A percentile compares a stretch with the other conserved stretches of the same genome.
Conservation (phyloP, 2,888 invertebrate species). For the Aleiodes testaceus region DNA sequence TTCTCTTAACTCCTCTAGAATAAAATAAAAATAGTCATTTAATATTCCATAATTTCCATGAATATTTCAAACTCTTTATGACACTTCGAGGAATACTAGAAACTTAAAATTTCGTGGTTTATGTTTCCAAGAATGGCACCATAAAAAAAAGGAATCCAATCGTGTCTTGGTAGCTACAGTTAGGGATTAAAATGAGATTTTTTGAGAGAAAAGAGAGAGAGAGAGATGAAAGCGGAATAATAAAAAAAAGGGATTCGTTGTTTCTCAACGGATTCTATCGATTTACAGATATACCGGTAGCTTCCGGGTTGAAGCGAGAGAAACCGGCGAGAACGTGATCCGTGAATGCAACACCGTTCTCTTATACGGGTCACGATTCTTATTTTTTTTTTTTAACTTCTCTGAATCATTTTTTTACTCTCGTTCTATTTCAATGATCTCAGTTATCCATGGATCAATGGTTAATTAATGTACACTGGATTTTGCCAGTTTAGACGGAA, state of each 20-base stretch:
- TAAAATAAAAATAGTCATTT: no score
- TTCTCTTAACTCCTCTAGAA: no score
- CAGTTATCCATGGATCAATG: not conserved
- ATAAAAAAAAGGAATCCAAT: conserved; percentile 1
- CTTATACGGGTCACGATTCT: conserved; percentile 48
- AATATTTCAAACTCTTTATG: not conserved
- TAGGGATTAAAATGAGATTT: not conserved
- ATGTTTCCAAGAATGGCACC: conserved; percentile 1
- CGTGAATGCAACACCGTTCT: conserved; percentile 47
- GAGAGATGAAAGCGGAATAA: not conserved
- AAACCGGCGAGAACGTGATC: conserved; percentile 46
- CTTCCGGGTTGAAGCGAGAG: conserved; percentile 33
- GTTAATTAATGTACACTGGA: no score
- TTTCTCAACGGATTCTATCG: conserved; percentile 12
- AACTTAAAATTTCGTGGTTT: conserved; percentile 1
- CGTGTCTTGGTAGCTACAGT: not conserved
- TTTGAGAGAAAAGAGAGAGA: not conserved
- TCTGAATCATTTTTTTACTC: not conserved
- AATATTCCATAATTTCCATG: not conserved
- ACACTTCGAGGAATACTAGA: not conserved
- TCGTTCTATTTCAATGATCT: conserved; percentile 2
- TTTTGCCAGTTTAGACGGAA: no score
- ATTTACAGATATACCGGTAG: conserved; percentile 27
- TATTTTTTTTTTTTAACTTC: not conserved
- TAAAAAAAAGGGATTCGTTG: conserved; percentile 4